phyloP scores from a whole-genome alignment of 1,140 invertebrate species.

The Caenorhabditis latens region DNA sequence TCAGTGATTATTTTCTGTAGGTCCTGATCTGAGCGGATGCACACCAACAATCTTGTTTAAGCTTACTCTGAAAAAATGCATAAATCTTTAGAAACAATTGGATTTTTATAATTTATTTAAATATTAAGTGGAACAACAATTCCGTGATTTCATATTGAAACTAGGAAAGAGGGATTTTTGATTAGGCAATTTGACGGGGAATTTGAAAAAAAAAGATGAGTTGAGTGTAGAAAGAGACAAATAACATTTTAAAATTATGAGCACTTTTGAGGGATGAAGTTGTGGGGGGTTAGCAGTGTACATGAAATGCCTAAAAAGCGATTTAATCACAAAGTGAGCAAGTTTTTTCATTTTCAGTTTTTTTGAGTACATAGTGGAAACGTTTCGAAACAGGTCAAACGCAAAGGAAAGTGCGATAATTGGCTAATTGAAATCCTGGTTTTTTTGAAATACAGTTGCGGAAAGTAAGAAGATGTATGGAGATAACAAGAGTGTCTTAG shows the following conservation, averaged over 20 bases:
- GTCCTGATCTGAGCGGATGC: no score
- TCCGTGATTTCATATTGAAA: neutral
- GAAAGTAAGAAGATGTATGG: conserved; percentile 13
- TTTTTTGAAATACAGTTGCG: conserved; percentile 43
- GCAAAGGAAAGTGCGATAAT: neutral
- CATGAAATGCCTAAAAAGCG: conserved; percentile 54
- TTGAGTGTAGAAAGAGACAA: neutral
- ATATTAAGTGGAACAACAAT: no score
- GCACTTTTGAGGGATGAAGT: conserved; percentile 6
- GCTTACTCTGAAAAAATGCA: no score
- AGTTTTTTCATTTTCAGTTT: neutral
- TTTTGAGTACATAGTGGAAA: neutral
- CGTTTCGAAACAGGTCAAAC: neutral
- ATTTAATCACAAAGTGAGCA: conserved; percentile 48
- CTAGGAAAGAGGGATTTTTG: neutral
- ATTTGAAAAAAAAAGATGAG: neutral
- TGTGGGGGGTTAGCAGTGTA: conserved; percentile 5
- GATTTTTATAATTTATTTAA: conserved; percentile 24
- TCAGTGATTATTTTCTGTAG: no score
- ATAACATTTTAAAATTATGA: neutral
- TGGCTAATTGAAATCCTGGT: conserved; percentile 39
- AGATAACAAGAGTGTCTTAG: neutral
- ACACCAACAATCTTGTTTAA: no score
- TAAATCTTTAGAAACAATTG: no score
- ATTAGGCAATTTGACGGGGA: conserved; percentile 32